These are phyloP conservation scores for Semotilus atromaculatus DNA, from an alignment of 2,797 vertebrate species.

Conservation along the genomic window DNA sequence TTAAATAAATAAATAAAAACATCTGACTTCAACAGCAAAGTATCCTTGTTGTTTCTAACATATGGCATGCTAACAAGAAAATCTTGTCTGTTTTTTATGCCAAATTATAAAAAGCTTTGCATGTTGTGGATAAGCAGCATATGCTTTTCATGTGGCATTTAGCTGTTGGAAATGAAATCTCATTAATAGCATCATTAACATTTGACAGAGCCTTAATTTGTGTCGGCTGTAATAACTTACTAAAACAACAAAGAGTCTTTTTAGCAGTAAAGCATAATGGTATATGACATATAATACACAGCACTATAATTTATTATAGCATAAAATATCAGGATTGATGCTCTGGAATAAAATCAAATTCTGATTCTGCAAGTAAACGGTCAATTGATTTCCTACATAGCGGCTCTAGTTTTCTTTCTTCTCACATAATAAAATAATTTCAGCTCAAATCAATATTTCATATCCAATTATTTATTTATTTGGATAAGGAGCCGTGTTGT, in stretches of 20 bases:
- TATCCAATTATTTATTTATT: slow-evolving; percentile 17
- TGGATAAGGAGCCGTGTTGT: background rate
- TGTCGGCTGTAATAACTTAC: background rate
- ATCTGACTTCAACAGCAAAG: background rate
- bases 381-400: background rate
- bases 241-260: background rate
- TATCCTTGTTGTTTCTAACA: background rate
- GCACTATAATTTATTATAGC: background rate
- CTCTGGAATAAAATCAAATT: too few species aligned
- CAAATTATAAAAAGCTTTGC: background rate
- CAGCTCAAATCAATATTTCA: slow-evolving; percentile 22
- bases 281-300: background rate
- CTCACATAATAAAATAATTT: slow-evolving; percentile 7
- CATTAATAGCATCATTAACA: slow-evolving; percentile 21
- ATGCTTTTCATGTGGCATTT: slow-evolving; percentile 7
- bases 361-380: background rate
- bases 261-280: background rate
- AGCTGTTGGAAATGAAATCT: background rate
- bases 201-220: background rate
- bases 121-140: background rate
- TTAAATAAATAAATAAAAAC: too few species aligned
- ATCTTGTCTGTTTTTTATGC: background rate
- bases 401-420: background rate
- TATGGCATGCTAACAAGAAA: slow-evolving; percentile 21
- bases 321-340: background rate